Percentiles rank a stretch among this genome's conserved stretches.
These are phyloP conservation scores for Parnassius mnemosyne DNA, from an alignment of 2,888 invertebrate species.

Conservation along the genomic window DNA sequence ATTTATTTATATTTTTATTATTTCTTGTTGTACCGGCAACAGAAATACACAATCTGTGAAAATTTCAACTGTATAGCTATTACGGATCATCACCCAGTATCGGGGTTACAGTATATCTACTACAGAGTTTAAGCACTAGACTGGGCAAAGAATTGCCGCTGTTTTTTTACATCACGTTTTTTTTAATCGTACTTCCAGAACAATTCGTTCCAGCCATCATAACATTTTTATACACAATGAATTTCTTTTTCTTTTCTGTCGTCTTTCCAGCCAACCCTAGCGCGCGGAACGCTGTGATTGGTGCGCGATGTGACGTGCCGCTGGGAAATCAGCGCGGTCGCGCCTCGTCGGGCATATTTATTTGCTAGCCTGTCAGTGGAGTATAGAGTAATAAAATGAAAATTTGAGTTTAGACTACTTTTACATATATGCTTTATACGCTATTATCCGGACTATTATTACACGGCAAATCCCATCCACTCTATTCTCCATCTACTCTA, in stretches of 20 bases:
- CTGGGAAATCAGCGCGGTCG: constrained; percentile 64
- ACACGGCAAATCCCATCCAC: no score
- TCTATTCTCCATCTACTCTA: no score
- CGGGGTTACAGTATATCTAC: no score
- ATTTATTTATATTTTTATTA: no score
- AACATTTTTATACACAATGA: constrained; percentile 17
- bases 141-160: no score
- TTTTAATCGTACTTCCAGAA: constrained; percentile 15
- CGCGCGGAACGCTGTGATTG: constrained; percentile 48
- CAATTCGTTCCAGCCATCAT: constrained; percentile 17
- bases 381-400: constrained; percentile 32
- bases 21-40: no score
- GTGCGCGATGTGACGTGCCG: constrained; percentile 51
- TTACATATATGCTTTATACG: not conserved
- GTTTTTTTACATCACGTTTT: constrained; percentile 2
- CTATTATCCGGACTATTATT: no score
- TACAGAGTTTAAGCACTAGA: no score
- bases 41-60: no score
- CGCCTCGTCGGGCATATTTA: constrained; percentile 41
- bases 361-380: constrained; percentile 33
- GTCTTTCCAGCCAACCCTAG: constrained; percentile 28
- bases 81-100: no score
- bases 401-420: not conserved
- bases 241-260: constrained; percentile 20
- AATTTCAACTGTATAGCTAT: no score